These are phyloP conservation scores for Echinometra lucunter DNA, from an alignment of 53 echinoderm and acorn worm species.

Conservation along the genomic window DNA sequence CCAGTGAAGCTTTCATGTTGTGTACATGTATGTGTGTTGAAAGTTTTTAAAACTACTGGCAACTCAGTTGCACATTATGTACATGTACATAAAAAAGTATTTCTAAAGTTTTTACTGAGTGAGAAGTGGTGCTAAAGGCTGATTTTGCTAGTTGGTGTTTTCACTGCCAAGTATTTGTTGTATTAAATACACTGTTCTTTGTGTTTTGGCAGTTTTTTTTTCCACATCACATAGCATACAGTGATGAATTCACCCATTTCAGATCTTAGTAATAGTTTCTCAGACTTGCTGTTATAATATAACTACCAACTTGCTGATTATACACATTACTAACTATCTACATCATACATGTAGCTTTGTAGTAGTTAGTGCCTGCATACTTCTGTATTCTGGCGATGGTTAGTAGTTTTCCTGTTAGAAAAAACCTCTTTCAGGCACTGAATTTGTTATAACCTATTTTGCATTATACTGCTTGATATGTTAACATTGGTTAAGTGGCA, in stretches of 20 bases:
- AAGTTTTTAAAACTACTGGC: conserved; percentile 42
- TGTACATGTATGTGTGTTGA: neutral
- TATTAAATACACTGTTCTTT: neutral
- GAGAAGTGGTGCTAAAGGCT: conserved; percentile 67
- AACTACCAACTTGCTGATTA: neutral
- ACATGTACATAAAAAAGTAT: conserved; percentile 57
- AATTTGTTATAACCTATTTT: neutral
- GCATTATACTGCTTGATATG: no score
- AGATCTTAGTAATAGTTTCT: neutral
- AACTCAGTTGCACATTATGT: conserved; percentile 55
- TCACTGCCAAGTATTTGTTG: conserved; percentile 40
- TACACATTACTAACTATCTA: no score
- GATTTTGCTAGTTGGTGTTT: neutral
- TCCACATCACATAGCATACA: neutral
- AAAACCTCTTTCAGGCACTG: neutral
- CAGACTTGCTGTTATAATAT: neutral
- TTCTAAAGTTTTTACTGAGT: conserved; percentile 53
- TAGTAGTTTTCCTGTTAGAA: neutral
- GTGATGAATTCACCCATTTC: neutral
- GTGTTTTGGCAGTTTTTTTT: conserved; percentile 48
- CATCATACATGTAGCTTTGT: neutral
- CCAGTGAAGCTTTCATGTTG: conserved; percentile 42
- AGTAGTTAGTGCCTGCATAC: neutral
- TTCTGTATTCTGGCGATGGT: neutral
- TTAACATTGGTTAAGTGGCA: neutral